phyloP scores from a whole-genome alignment of 2,888 invertebrate genomes.

The Blera fallax region DNA sequence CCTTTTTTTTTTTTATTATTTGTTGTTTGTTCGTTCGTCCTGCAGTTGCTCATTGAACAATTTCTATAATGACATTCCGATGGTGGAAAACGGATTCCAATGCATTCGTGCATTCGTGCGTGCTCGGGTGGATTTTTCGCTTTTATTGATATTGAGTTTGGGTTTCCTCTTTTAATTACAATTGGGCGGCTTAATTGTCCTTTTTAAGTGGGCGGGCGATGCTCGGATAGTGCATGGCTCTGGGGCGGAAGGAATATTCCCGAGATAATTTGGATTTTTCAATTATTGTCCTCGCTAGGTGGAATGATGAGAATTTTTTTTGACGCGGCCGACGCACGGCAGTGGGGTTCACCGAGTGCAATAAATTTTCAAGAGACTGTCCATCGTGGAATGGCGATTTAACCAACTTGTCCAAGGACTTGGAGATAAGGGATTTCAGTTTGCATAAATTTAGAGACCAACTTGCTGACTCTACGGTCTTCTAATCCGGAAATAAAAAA shows the following conservation, averaged over 20 bases:
- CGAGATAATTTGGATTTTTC: conserved; percentile 66
- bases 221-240: not conserved
- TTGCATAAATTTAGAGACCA: no score
- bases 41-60: conserved; percentile 68
- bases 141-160: conserved; percentile 71
- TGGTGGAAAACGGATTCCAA: conserved; percentile 72
- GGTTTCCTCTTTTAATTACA: conserved; percentile 72
- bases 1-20: conserved; percentile 22
- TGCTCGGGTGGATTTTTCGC: conserved; percentile 58
- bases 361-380: conserved; percentile 17
- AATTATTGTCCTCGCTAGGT: conserved; percentile 58
- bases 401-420: no score
- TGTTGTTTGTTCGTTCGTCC: not conserved
- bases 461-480: no score
- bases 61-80: conserved; percentile 72
- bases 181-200: conserved; percentile 71
- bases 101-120: conserved; percentile 69
- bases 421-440: no score
- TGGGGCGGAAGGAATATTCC: not conserved
- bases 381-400: no score
- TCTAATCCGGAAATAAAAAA: no score
- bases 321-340: not conserved
- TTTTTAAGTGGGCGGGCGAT: conserved; percentile 4
- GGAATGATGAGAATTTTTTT: not conserved
- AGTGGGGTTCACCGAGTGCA: not conserved